phyloP scores from a whole-genome alignment of 1,140 invertebrate genomes.

The Ditylenchus dipsaci region DNA sequence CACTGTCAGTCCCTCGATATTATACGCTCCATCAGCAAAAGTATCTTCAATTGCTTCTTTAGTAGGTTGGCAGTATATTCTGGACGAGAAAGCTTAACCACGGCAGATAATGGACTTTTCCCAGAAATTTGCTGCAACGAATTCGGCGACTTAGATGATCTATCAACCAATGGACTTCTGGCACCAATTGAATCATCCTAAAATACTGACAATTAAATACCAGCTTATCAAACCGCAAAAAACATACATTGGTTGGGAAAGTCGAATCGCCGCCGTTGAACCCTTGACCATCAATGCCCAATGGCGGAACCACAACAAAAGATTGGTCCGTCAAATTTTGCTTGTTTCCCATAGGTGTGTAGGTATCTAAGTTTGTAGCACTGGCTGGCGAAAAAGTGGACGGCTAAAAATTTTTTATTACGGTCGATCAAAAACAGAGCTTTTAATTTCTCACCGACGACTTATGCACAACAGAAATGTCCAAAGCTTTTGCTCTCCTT shows the following conservation, averaged over 20 bases:
- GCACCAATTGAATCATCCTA: too few species aligned
- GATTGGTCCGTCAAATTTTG: neutral
- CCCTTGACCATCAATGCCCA: neutral
- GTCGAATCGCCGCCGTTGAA: too few species aligned
- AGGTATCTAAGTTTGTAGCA: neutral
- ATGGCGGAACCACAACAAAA: neutral
- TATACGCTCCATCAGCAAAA: slow-evolving; percentile 53
- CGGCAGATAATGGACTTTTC: neutral
- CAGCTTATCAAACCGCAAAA: too few species aligned
- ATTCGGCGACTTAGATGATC: too few species aligned
- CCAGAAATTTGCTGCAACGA: too few species aligned
- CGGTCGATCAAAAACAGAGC: too few species aligned
- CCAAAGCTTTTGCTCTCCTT: neutral
- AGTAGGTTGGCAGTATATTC: slow-evolving; percentile 65
- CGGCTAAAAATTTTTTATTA: too few species aligned
- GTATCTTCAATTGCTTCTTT: slow-evolving; percentile 69
- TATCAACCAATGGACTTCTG: too few species aligned
- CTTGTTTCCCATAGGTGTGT: neutral
- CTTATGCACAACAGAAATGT: slow-evolving; percentile 5
- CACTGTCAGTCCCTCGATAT: slow-evolving; percentile 22
- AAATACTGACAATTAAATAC: too few species aligned
- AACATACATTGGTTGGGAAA: too few species aligned
- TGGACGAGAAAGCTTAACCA: slow-evolving; percentile 17
- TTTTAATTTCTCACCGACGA: neutral
- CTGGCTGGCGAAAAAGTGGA: neutral